Conservation (phyloP, 2,797 vertebrate species). For the Myripristis jacobus region DNA sequence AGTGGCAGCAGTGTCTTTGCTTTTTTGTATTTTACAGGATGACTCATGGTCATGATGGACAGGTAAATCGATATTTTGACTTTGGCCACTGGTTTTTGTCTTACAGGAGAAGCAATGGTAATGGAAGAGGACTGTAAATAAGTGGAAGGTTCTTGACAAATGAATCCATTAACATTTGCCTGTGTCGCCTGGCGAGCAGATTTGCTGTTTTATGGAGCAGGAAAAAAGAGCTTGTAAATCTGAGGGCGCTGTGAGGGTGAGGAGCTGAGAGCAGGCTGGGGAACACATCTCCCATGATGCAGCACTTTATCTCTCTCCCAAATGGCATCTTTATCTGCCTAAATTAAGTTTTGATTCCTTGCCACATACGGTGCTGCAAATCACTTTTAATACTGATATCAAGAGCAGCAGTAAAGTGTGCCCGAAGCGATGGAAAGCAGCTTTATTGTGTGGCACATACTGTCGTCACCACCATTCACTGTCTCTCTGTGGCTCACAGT, state of each 20-base stretch:
- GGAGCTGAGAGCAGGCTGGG: slow-evolving; percentile 74
- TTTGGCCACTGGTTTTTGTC: slow-evolving; percentile 77
- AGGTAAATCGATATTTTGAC: slow-evolving; percentile 85
- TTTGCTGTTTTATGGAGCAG: slow-evolving; percentile 87
- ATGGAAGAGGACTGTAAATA: slow-evolving; percentile 87
- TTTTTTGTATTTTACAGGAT: slow-evolving; percentile 67
- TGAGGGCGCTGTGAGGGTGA: slow-evolving; percentile 79
- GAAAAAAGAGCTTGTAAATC: slow-evolving; percentile 88
- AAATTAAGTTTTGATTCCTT: slow-evolving; percentile 91
- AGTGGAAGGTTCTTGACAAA: slow-evolving; percentile 87
- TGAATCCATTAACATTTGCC: slow-evolving; percentile 91
- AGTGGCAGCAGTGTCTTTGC: slow-evolving; percentile 66
- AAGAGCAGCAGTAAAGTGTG: slow-evolving; percentile 84
- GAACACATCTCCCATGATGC: slow-evolving; percentile 85
- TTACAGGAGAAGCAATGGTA: slow-evolving; percentile 75
- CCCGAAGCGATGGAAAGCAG: slow-evolving; percentile 79
- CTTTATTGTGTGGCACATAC: slow-evolving; percentile 81
- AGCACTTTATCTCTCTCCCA: slow-evolving; percentile 86
- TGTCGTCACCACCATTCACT: slow-evolving; percentile 64
- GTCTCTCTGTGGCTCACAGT: slow-evolving; percentile 61
- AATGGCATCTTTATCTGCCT: slow-evolving; percentile 91
- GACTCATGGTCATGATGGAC: slow-evolving; percentile 77
- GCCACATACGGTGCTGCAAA: slow-evolving; percentile 88
- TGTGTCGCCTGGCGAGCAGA: slow-evolving; percentile 85
- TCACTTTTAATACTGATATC: slow-evolving; percentile 89